Evolutionary conservation across 2,113 vertebrate species (phyloP), one percentile per base, ranked within the genome.

Genomic region (Psilopsiagon aymara): DNA sequence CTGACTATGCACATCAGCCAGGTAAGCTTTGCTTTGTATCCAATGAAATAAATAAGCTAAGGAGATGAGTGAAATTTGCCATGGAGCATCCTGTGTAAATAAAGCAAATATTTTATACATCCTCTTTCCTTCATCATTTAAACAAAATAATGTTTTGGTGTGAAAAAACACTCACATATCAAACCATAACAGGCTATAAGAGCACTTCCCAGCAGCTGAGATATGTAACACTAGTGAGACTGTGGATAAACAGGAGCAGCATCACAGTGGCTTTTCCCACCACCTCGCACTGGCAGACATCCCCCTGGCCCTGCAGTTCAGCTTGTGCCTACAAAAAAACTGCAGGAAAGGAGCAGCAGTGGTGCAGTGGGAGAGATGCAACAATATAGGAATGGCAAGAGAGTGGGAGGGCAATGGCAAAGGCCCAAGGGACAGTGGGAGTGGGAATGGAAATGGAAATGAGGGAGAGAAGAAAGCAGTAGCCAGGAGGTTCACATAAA

Each of bases 381-480:
- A 94, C 80, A 67, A 89, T 84, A 28, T 28, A 84, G 66, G 27
- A 75, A 87, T 17, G 47, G 60, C 39, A 41, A 92, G 47, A 88
- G 83, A 85, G 93, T 96, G 92, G 92, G 95, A 95, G 92, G 80
- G 77, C 68, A 66, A 95, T 89, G 92, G 95, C 94, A 95, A 94
- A 92, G 76, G 29, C 91, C 95, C 93, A 94, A 55, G 89, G 70
- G 94, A 82, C 68, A 66, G 74, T 92, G 91, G 81, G 94, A 87
- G 91, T 79, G 86, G 69, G 88, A 96, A 97, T 95, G 95, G 84
- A 96, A 95, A 95, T 97, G 94, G 94, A 95, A 97, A 96, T 97
- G 86, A 94, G 77, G 86, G 52, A 85, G 59, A 55, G 59, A 96
- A 95, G 91, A 96, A 95, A 96, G 94, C 93, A 47, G 66, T 62